Conservation (phyloP, 2,888 invertebrate genomes). For the Cotesia congregata region DNA sequence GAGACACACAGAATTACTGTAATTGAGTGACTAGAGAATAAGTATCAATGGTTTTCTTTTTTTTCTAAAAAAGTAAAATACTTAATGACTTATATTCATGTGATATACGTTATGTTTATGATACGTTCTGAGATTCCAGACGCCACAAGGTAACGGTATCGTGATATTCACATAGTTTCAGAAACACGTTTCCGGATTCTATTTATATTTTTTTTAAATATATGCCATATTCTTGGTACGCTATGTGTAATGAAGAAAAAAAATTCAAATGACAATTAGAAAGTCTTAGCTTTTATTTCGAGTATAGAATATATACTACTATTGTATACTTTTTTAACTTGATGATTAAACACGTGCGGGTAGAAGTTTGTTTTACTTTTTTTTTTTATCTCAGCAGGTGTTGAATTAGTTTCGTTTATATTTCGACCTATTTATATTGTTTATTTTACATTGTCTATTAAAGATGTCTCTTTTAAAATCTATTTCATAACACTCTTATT, state of each 20-base stretch:
- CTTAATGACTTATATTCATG: slow-evolving; percentile 5
- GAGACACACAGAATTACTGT: neutral
- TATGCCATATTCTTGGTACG: neutral
- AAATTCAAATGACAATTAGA: neutral
- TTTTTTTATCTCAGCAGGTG: neutral
- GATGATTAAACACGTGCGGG: neutral
- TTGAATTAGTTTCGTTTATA: neutral
- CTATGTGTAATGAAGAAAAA: neutral
- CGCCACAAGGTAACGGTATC: slow-evolving; percentile 22
- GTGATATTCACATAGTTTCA: slow-evolving; percentile 20
- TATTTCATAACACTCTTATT: neutral
- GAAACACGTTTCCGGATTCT: slow-evolving; percentile 16
- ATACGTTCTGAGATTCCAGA: slow-evolving; percentile 9
- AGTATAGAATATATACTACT: neutral
- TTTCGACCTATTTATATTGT: neutral
- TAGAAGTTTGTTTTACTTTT: neutral
- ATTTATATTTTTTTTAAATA: slow-evolving; percentile 1
- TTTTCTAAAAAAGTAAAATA: neutral
- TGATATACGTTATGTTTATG: slow-evolving; percentile 16
- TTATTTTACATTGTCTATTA: neutral
- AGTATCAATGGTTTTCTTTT: neutral
- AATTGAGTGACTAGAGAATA: neutral
- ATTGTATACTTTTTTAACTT: neutral
- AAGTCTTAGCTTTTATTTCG: neutral
- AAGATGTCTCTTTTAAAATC: neutral